Conservation (phyloP, 2,888 invertebrate genomes). For the Aleiodes testaceus region DNA sequence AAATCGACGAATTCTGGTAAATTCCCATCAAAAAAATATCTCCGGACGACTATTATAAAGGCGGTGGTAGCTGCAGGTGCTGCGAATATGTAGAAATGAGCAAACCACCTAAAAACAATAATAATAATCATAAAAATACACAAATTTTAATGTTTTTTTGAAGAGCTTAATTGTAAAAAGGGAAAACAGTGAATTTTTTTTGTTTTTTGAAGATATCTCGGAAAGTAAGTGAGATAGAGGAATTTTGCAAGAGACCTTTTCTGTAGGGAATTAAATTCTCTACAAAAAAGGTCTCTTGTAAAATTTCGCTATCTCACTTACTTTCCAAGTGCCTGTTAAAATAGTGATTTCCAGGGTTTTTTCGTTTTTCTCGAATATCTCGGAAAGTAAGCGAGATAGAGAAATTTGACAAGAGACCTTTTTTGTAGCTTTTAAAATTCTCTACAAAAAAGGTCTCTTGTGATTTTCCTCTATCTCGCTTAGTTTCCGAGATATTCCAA, state of each 20-base stretch:
- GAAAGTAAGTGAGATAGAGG: neutral
- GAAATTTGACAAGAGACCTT: no score
- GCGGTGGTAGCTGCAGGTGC: slow-evolving; percentile 75
- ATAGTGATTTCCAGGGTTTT: no score
- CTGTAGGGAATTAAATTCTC: no score
- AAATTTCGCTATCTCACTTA: no score
- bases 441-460: no score
- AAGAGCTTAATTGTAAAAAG: neutral
- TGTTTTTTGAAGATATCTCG: neutral
- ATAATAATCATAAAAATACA: neutral
- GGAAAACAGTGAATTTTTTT: neutral
- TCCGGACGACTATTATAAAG: slow-evolving; percentile 74
- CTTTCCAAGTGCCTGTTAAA: no score
- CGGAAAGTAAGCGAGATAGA: neutral
- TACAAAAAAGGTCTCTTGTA: no score
- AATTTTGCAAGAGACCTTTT: no score
- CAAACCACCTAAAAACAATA: slow-evolving; percentile 77
- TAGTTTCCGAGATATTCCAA: no score
- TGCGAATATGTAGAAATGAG: slow-evolving; percentile 86
- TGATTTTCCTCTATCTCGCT: no score
- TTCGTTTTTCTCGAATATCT: neutral
- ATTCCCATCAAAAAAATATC: slow-evolving; percentile 74
- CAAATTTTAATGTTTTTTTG: neutral
- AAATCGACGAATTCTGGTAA: slow-evolving; percentile 74
- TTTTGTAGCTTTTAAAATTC: no score